Evolutionary conservation across 2,888 invertebrate species (phyloP).

Genomic region (Drosophila quasianomalipes): DNA sequence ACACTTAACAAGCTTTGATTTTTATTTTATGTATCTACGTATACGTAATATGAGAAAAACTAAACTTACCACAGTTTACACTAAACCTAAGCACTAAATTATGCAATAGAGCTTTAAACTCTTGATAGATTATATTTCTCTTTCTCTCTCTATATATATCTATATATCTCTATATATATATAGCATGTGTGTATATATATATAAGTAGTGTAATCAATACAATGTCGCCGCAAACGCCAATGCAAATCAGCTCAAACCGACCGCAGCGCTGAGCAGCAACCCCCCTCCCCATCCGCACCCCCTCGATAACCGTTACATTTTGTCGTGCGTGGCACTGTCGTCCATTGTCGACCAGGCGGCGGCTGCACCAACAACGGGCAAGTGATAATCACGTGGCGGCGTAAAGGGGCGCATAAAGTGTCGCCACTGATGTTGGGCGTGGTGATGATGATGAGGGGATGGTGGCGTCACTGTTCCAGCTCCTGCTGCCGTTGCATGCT

Average conservation of each 20-base stretch:
- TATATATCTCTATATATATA: conserved; percentile 17
- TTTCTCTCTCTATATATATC: conserved; percentile 1
- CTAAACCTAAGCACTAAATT: conserved; percentile 46
- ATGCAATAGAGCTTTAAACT: conserved; percentile 57
- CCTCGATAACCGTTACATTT: conserved; percentile 45
- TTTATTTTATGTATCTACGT: conserved; percentile 32
- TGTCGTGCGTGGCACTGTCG: conserved; percentile 74
- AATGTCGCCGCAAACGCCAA: conserved; percentile 30
- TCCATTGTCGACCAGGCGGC: conserved; percentile 86
- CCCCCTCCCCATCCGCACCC: neutral
- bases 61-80: conserved; percentile 82
- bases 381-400: conserved; percentile 92
- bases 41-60: conserved; percentile 41
- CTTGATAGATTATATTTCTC: conserved; percentile 39
- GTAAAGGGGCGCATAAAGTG: conserved; percentile 88
- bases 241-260: conserved; percentile 61
- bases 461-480: conserved; percentile 42
- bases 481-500: conserved; percentile 47
- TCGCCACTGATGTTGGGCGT: conserved; percentile 74
- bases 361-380: conserved; percentile 85
- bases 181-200: conserved; percentile 22
- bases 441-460: conserved; percentile 42
- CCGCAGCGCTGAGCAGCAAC: conserved; percentile 32
- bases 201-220: conserved; percentile 55
- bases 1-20: conserved; percentile 48